phyloP scores from a whole-genome alignment of 2,113 vertebrate species.

The Barnardius zonarius region DNA sequence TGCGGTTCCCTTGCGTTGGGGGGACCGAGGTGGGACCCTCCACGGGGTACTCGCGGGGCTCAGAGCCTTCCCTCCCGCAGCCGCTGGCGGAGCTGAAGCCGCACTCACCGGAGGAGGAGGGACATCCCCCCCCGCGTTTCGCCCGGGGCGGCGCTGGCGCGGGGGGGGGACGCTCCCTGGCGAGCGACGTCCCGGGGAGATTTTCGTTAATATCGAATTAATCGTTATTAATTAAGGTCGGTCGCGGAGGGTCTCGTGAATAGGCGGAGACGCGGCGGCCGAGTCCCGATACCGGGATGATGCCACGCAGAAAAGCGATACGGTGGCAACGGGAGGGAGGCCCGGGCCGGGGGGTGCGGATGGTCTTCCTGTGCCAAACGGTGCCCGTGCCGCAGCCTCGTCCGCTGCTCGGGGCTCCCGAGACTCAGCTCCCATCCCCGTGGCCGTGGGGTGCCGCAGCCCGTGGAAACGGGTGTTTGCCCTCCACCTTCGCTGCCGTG shows the following conservation, averaged over 20 bases:
- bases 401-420: background rate
- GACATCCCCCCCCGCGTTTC: background rate
- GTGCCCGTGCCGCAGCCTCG: background rate
- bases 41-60: background rate
- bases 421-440: background rate
- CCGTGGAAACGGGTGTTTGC: background rate
- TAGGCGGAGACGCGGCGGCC: background rate
- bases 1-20: background rate
- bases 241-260: background rate
- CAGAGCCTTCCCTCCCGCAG: background rate
- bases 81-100: background rate
- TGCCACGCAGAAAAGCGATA: background rate
- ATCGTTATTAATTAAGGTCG: background rate
- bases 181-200: background rate
- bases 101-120: background rate
- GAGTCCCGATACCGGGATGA: background rate
- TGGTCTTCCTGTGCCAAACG: background rate
- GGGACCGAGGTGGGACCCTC: background rate
- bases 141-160: background rate
- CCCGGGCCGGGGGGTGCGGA: rapidly evolving
- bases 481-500: background rate
- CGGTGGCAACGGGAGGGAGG: background rate
- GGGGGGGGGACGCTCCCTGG: too few relatives aligned
- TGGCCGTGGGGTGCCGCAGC: background rate
- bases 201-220: constrained; percentile 51